A percentile compares a stretch with the other conserved stretches of the same genome.
These are phyloP conservation scores for Agrotis clavis DNA, from an alignment of 2,888 invertebrate species.

Conservation along the genomic window DNA sequence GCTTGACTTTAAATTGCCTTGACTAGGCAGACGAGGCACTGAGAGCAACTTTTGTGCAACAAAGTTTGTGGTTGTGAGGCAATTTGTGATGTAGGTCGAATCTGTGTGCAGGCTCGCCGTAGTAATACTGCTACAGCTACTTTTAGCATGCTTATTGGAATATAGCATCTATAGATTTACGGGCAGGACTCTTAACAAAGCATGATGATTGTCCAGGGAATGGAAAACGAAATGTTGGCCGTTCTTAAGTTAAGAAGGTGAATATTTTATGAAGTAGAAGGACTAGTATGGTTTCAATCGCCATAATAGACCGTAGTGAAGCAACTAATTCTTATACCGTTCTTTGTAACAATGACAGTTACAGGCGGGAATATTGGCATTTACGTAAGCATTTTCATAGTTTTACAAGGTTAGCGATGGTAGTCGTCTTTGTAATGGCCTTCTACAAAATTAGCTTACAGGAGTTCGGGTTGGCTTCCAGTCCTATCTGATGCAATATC, in stretches of 20 bases:
- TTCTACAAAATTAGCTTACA: no score
- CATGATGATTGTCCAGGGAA: no score
- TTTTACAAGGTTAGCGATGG: no score
- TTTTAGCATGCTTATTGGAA: neutral
- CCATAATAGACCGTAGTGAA: neutral
- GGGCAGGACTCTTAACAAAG: no score
- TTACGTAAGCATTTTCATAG: no score
- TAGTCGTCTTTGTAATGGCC: no score
- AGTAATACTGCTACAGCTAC: neutral
- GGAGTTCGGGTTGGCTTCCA: neutral
- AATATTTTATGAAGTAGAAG: neutral
- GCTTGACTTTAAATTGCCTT: conserved; percentile 63
- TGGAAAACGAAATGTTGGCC: no score
- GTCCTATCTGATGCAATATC: neutral
- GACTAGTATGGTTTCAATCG: no score
- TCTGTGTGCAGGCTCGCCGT: neutral
- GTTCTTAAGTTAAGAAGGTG: neutral
- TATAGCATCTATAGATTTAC: no score
- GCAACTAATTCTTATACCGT: neutral
- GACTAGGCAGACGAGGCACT: conserved; percentile 31
- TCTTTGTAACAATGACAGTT: neutral
- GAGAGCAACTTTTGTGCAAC: conserved; percentile 6
- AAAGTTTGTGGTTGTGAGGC: neutral
- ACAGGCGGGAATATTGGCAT: no score
- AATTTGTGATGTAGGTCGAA: neutral